Percentiles rank a stretch among this genome's conserved stretches.
These are phyloP conservation scores for Amphibalanus amphitrite DNA, from an alignment of 1,140 invertebrate species.

Conservation along the genomic window DNA sequence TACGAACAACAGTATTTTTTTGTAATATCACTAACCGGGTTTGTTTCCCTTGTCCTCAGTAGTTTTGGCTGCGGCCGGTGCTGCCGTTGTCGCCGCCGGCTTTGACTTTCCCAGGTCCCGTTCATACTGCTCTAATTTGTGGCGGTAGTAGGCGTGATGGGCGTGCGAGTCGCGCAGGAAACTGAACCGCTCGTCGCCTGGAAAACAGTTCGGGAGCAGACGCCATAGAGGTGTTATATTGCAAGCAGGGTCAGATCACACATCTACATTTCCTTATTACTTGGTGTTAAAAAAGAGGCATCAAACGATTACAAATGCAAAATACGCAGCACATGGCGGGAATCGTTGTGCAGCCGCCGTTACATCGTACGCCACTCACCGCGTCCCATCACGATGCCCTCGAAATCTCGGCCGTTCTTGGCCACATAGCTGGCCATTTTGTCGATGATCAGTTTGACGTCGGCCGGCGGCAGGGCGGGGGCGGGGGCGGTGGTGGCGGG, in stretches of 20 bases:
- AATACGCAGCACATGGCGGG: background rate
- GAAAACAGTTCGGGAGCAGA: constrained; percentile 12
- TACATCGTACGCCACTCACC: constrained; percentile 26
- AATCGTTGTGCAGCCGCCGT: constrained; percentile 4
- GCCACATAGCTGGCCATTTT: constrained; percentile 90
- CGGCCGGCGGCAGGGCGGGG: constrained; percentile 47
- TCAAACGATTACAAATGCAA: background rate
- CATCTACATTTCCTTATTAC: background rate
- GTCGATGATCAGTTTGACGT: constrained; percentile 72
- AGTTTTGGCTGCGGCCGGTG: background rate
- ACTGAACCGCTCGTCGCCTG: constrained; percentile 54
- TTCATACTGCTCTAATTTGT: constrained; percentile 17
- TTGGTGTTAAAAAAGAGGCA: background rate
- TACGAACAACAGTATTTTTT: too few species aligned
- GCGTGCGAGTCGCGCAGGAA: constrained; percentile 54
- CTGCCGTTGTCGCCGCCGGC: background rate
- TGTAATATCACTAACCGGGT: too few species aligned
- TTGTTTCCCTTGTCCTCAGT: background rate
- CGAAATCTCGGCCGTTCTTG: constrained; percentile 84
- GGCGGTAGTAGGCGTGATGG: constrained; percentile 53
- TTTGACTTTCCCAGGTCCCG: background rate
- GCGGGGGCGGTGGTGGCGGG: too few species aligned
- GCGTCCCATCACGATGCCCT: constrained; percentile 66
- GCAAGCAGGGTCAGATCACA: background rate
- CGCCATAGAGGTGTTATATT: background rate